Conservation (phyloP, 1,140 invertebrate species). For the Drosophila biarmipes region DNA sequence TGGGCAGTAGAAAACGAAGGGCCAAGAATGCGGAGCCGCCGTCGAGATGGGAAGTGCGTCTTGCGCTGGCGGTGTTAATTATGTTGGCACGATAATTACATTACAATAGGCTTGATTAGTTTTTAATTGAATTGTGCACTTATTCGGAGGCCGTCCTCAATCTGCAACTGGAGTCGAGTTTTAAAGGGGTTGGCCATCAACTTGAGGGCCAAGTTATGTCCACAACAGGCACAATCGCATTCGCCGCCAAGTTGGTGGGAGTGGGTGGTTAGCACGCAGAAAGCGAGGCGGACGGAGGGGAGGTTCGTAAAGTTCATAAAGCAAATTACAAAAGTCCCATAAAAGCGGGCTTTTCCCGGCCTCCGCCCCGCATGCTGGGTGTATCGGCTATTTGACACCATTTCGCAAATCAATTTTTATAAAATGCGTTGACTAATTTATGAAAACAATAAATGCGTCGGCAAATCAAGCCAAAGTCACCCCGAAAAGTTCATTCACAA, state of each 20-base stretch:
- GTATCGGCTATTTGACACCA: slow-evolving; percentile 51
- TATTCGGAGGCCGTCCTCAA: slow-evolving; percentile 47
- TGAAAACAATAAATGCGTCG: slow-evolving; percentile 77
- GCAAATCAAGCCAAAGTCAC: slow-evolving; percentile 69
- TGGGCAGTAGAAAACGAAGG: slow-evolving; percentile 16
- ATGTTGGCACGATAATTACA: slow-evolving; percentile 78
- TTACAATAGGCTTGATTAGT: slow-evolving; percentile 83
- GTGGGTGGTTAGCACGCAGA: not conserved
- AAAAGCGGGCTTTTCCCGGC: slow-evolving; percentile 40
- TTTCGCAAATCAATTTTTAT: slow-evolving; percentile 75
- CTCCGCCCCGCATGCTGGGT: not conserved
- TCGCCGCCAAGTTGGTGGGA: not conserved
- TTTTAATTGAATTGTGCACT: slow-evolving; percentile 78
- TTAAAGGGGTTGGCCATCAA: slow-evolving; percentile 39
- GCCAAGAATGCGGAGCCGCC: slow-evolving; percentile 38
- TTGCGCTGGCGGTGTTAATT: slow-evolving; percentile 68
- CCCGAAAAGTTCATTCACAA: slow-evolving; percentile 78
- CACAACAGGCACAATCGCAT: not conserved
- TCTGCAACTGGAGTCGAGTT: slow-evolving; percentile 35
- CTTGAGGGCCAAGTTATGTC: slow-evolving; percentile 7
- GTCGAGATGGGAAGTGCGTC: slow-evolving; percentile 7
- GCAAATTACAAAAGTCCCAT: slow-evolving; percentile 70
- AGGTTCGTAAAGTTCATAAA: slow-evolving; percentile 75
- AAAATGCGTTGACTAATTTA: slow-evolving; percentile 81
- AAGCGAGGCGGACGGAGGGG: slow-evolving; percentile 8